Evolutionary conservation across 2,113 vertebrate species (phyloP), one percentile per base, ranked within the genome.

Genomic region (Sialia sialis): DNA sequence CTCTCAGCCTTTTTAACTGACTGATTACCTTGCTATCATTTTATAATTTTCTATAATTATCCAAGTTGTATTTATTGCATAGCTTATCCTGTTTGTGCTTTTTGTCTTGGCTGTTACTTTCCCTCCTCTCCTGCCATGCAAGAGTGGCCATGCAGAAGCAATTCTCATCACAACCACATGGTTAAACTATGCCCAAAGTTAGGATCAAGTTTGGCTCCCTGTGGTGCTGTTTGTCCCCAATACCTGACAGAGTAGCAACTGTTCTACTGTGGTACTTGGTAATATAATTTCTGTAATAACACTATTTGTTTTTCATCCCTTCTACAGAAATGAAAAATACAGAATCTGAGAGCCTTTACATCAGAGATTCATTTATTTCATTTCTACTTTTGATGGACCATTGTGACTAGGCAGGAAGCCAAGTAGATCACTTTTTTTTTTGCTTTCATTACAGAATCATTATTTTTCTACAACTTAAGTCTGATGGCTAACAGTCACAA

Each of bases 91-190:
- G 0, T 32, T 77, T 46, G 23, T 56, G 34, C 7, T 67, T 78
- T 67, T 51, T 84, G 5, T 56, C 41, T 44, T 66, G n/a, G 6
- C n/a, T 93, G 10, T 51, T 41, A 13, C 32, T 72, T 86, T 16
- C 21, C 16, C 27, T 26, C 11, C 7, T 46, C 32, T 69, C 43
- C 38, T 89, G 48, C 16, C 18, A 4, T 34, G 26, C 36, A 21
- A 16, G 16, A 36, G 32, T 43, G 5, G 7, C 55, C 55, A 12
- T 13, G 41, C 56, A 49, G 38, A 54, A 77, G 46, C 29, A 55
- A 7, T 60, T 80, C 51, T 74, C 2, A 1, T 7, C 27, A 2
- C 1, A 36, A 63, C 8, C 9, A 25, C 0, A 2, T n/a, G 16
- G 10, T 25, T 41, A 60, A 77, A 55, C 30, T 29, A 6, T 9